Percentiles rank a stretch among this genome's conserved stretches.
phyloP scores from a whole-genome alignment of 1,140 invertebrate species.

The Drosophila erecta region DNA sequence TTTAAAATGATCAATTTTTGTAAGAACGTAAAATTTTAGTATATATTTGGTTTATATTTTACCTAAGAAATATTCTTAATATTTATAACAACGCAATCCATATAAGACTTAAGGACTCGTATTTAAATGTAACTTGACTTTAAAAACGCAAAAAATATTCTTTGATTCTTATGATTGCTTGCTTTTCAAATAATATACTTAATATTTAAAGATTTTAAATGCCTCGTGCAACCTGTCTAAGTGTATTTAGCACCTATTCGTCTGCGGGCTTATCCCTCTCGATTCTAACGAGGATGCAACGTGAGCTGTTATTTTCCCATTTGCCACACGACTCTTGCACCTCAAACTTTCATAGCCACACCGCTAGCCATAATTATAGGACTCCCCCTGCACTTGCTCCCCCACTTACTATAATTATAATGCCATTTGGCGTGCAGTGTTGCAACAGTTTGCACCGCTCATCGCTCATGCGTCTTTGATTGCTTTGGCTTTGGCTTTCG shows the following conservation, averaged over 20 bases:
- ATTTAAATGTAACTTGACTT: too few relatives aligned
- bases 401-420: slow-evolving; percentile 52
- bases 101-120: too few relatives aligned
- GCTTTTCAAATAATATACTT: background rate
- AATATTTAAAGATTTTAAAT: background rate
- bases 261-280: slow-evolving; percentile 1
- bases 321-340: slow-evolving; percentile 34
- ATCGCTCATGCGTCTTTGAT: slow-evolving; percentile 56
- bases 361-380: slow-evolving; percentile 58
- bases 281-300: slow-evolving; percentile 33
- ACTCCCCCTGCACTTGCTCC: background rate
- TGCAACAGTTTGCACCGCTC: slow-evolving; percentile 52
- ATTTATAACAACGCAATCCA: too few relatives aligned
- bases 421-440: slow-evolving; percentile 48
- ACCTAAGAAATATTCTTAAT: too few relatives aligned
- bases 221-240: slow-evolving; percentile 1
- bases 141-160: too few relatives aligned
- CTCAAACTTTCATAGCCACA: slow-evolving; percentile 26
- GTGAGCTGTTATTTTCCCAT: slow-evolving; percentile 47
- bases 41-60: too few relatives aligned
- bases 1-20: too few relatives aligned
- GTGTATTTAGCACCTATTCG: slow-evolving; percentile 15
- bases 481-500: slow-evolving; percentile 26
- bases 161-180: too few relatives aligned
- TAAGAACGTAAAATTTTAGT: too few relatives aligned